Base-by-base conservation (phyloP, 2,888 invertebrate species). In the Caenorhabditis uteleia region DNA sequence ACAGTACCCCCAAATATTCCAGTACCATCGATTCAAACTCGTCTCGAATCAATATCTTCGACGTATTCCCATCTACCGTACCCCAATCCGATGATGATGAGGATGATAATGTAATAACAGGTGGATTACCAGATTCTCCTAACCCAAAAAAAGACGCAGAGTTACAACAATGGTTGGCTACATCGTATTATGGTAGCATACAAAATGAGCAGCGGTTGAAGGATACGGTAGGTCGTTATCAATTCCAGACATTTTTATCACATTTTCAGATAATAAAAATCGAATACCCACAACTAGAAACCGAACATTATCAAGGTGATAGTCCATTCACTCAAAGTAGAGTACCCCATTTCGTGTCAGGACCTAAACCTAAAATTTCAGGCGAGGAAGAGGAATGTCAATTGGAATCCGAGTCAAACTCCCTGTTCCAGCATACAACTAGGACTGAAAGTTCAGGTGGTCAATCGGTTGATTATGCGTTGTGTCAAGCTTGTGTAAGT, bases 401-500 rank as follows among this genome's bases (percentile, higher is more conserved):
- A 10, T 38, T 18, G 5, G 40, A n/a, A n/a, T n/a, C 38, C 6
- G 54, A 60, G 33, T 34, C 44, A 12, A 60, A 60, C 20, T 60
- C 60, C 1, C 31, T 60, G 6, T 34, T 60, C 8, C 33, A 50
- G 8, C 34, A 47, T 16, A 25, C 23, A 16, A 40, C 47, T 21
- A 50, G 49, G 12, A 38, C 33, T 7, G 51, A 55, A n/a, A 55
- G 23, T 29, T 55, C 16, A 23, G 16, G n/a, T 14, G 5, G n/a
- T 8, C 14, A 27, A 14, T 16, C n/a, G 6, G 4, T 27, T 43
- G 42, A 43, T 8, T 43, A 55, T 18, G 50, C 29, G 29, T 31
- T 61, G 20, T 61, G 61, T 33, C 55, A 51, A 23, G 51, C 45
- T 43, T 61, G 61, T 55, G 61, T 61, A 20, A 60, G 60, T 51